Conservation (phyloP, 2,797 vertebrate species). For the Nannoperca obscura region DNA sequence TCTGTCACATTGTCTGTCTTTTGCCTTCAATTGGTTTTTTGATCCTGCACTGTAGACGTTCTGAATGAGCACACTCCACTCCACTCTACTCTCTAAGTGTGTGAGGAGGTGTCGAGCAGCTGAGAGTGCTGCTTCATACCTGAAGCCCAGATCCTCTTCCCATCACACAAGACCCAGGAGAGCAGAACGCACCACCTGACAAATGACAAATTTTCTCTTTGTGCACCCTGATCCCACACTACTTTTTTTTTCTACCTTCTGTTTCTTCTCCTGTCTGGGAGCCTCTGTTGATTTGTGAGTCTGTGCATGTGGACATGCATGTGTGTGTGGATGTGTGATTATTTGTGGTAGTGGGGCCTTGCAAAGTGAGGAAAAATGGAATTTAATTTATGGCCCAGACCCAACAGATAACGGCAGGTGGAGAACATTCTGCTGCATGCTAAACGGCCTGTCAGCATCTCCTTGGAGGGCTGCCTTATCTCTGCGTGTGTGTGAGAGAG, state of each 20-base stretch:
- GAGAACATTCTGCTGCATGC: constrained; percentile 45
- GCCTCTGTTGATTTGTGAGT: neutral
- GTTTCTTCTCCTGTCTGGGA: constrained; percentile 6
- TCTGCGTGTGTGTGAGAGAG: constrained; percentile 13
- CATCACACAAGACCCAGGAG: constrained; percentile 9
- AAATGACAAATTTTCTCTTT: constrained; percentile 32
- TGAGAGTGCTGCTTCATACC: neutral
- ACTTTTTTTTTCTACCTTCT: neutral
- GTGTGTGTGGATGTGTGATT: constrained; percentile 2
- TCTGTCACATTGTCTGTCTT: neutral
- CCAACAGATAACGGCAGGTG: constrained; percentile 42
- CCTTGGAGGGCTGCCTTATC: constrained; percentile 24
- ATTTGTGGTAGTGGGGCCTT: constrained; percentile 31
- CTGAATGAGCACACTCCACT: neutral
- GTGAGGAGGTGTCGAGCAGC: constrained; percentile 9
- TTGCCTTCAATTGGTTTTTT: neutral
- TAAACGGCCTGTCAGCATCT: constrained; percentile 46
- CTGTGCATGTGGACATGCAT: neutral
- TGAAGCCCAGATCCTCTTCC: neutral
- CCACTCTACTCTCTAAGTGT: neutral
- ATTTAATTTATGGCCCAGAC: constrained; percentile 42
- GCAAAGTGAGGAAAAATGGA: constrained; percentile 34
- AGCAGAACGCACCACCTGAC: constrained; percentile 25
- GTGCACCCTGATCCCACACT: constrained; percentile 7
- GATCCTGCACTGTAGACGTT: neutral